These are phyloP conservation scores for Ypsolopha sequella DNA, from an alignment of 2,888 invertebrate species.

Conservation along the genomic window DNA sequence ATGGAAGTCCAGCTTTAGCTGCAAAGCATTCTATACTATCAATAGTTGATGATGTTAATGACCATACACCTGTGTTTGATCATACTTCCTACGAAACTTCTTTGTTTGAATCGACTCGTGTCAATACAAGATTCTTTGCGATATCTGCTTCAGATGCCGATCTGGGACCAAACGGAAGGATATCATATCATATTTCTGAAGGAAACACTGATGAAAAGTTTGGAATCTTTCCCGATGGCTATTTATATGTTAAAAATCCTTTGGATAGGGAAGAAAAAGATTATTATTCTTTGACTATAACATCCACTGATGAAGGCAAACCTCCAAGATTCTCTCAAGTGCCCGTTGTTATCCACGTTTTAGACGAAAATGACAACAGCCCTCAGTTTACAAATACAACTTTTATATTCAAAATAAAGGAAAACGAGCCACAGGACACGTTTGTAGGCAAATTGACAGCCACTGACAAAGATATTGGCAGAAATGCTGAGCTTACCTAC, in stretches of 20 bases:
- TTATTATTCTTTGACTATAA: conserved; percentile 90
- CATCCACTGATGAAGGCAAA: conserved; percentile 84
- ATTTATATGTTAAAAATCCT: conserved; percentile 85
- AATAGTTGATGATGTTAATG: conserved; percentile 89
- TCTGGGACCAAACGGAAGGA: conserved; percentile 82
- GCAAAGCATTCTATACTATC: conserved; percentile 81
- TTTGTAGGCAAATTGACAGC: conserved; percentile 94
- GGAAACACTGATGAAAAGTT: conserved; percentile 90
- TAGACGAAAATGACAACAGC: conserved; percentile 97
- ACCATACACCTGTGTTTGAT: conserved; percentile 95
- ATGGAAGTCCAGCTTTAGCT: conserved; percentile 80
- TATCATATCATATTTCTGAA: conserved; percentile 86
- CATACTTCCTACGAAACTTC: conserved; percentile 94
- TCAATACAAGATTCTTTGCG: conserved; percentile 92
- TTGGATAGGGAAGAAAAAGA: conserved; percentile 92
- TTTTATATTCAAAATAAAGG: conserved; percentile 90
- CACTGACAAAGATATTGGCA: conserved; percentile 89
- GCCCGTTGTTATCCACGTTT: conserved; percentile 91
- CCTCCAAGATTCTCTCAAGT: conserved; percentile 87
- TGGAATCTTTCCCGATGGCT: conserved; percentile 96
- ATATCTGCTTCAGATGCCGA: conserved; percentile 92
- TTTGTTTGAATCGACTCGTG: conserved; percentile 88
- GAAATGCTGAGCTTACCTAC: conserved; percentile 91
- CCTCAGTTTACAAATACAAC: conserved; percentile 93
- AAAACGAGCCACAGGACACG: conserved; percentile 89